phyloP scores from a whole-genome alignment of 2,113 vertebrate genomes.

The Casuarius casuarius region DNA sequence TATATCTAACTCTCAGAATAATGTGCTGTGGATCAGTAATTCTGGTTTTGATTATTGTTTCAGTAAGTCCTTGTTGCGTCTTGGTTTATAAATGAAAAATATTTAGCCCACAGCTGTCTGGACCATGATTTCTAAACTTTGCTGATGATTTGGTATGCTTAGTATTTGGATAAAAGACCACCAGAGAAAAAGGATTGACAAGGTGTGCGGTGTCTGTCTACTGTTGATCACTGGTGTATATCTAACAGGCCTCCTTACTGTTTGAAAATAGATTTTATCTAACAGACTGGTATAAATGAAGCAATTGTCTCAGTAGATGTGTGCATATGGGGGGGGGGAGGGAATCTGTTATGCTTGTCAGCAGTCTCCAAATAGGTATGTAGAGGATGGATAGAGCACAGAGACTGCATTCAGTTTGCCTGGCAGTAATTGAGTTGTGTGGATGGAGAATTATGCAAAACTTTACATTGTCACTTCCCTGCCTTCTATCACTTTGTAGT shows the following conservation, averaged over 20 bases:
- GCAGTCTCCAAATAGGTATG: background rate
- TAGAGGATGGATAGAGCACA: background rate
- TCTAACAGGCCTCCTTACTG: background rate
- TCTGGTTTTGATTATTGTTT: background rate
- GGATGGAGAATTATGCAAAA: background rate
- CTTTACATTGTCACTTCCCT: background rate
- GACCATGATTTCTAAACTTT: background rate
- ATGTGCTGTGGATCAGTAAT: background rate
- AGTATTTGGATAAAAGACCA: background rate
- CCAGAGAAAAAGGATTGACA: background rate
- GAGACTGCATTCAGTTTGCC: rapidly evolving
- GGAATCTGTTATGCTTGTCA: background rate
- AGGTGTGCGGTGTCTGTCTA: background rate
- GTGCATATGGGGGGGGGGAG: background rate
- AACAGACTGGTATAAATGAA: background rate
- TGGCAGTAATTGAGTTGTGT: rapidly evolving
- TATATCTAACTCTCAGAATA: background rate
- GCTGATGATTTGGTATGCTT: background rate
- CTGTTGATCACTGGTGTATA: background rate
- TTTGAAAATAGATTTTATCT: background rate
- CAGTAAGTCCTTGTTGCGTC: background rate
- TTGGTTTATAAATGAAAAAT: background rate
- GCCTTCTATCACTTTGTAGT: background rate
- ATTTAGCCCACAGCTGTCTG: background rate
- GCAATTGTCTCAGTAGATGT: background rate